These are phyloP conservation scores for Sinelater perroti DNA, from an alignment of 2,888 invertebrate species.

Conservation along the genomic window DNA sequence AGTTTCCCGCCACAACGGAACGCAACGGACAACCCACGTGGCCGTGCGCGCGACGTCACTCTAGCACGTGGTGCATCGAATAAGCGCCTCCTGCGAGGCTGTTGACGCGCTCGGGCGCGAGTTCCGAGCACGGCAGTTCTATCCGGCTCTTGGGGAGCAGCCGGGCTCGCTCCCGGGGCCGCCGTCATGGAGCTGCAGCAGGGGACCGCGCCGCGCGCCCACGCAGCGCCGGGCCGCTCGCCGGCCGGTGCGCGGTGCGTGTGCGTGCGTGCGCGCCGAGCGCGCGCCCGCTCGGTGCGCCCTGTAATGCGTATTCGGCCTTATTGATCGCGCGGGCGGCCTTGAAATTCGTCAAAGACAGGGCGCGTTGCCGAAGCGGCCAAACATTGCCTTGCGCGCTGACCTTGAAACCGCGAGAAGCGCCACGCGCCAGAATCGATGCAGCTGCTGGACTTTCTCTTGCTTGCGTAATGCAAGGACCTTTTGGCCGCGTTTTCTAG, in stretches of 20 bases:
- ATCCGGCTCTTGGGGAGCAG: too few relatives aligned
- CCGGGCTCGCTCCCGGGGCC: too few relatives aligned
- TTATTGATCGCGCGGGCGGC: constrained; percentile 46
- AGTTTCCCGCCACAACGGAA: constrained; percentile 11
- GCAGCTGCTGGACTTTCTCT: constrained; percentile 32
- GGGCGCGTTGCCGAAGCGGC: constrained; percentile 47
- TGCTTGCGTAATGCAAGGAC: too few relatives aligned
- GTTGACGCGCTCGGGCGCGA: not conserved
- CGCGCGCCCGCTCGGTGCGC: constrained; percentile 12
- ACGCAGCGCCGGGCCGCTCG: constrained; percentile 10
- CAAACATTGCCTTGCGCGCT: constrained; percentile 54
- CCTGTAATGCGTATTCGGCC: constrained; percentile 35
- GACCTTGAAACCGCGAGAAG: constrained; percentile 50
- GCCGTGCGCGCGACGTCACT: constrained; percentile 11
- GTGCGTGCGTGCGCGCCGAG: constrained; percentile 7
- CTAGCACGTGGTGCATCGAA: constrained; percentile 37
- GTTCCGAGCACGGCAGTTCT: too few relatives aligned
- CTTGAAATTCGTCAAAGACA: constrained; percentile 53
- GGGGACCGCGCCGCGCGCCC: constrained; percentile 2
- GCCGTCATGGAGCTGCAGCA: too few relatives aligned
- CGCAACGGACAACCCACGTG: constrained; percentile 28
- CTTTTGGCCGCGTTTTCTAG: too few relatives aligned
- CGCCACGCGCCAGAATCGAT: constrained; percentile 39
- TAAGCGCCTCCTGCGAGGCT: constrained; percentile 20
- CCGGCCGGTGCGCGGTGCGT: constrained; percentile 12